These are phyloP conservation scores for Agelaius phoeniceus DNA, from an alignment of 2,113 vertebrate genomes.

Conservation along the genomic window DNA sequence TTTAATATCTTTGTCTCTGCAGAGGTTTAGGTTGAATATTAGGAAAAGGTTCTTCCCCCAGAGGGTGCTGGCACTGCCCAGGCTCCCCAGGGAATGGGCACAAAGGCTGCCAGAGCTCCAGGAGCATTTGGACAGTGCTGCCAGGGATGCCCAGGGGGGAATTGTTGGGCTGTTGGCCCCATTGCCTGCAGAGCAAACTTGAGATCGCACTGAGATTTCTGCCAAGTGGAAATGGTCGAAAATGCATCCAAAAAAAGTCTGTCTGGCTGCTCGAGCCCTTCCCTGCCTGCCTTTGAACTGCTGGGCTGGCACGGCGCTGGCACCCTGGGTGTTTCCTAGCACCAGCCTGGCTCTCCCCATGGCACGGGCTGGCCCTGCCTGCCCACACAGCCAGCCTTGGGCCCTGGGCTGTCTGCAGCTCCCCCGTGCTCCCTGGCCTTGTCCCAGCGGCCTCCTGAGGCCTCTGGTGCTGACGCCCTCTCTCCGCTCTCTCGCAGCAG, in stretches of 20 bases:
- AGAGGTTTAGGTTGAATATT: neutral
- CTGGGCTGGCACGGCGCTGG: fast-evolving
- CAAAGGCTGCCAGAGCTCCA: neutral
- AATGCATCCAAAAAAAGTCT: neutral
- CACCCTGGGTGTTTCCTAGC: neutral
- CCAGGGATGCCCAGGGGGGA: neutral
- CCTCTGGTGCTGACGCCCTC: neutral
- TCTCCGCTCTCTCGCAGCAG: constrained; percentile 68
- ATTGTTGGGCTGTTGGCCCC: neutral
- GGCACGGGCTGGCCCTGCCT: neutral
- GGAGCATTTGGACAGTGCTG: fast-evolving
- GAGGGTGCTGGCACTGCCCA: neutral
- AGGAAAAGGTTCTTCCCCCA: neutral
- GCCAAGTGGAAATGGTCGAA: neutral
- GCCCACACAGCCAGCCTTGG: fast-evolving
- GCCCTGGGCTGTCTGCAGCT: fast-evolving
- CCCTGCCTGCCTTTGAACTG: fast-evolving
- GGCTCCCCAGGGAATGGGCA: neutral
- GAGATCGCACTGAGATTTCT: neutral
- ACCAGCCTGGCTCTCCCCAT: neutral
- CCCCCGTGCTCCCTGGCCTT: neutral
- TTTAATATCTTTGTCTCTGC: neutral
- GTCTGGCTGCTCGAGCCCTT: neutral
- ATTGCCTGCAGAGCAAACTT: neutral
- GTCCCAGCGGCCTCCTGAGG: neutral